Conservation (phyloP, 2,113 vertebrate genomes). For the Hepsetus odoe region DNA sequence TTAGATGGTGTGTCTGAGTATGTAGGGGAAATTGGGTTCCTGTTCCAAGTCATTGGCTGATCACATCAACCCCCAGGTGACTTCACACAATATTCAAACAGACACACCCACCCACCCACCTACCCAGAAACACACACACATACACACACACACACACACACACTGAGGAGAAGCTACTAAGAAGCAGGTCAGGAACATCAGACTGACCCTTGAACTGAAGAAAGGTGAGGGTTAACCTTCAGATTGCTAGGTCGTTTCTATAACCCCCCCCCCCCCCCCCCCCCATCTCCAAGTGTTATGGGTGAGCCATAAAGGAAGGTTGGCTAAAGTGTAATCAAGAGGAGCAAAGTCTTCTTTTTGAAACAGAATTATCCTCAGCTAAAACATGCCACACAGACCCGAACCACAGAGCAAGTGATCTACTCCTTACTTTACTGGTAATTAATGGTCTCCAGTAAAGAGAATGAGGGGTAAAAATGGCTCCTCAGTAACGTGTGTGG, state of each 20-base stretch:
- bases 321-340: conserved; percentile 50
- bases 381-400: background rate
- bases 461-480: too few species aligned
- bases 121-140: too few species aligned
- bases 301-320: conserved; percentile 49
- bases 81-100: conserved; percentile 35
- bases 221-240: conserved; percentile 28
- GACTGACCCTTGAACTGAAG: conserved; percentile 31
- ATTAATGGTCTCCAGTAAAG: background rate
- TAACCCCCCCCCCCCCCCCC: conserved; percentile 38
- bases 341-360: conserved; percentile 48
- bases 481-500: too few species aligned
- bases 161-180: background rate
- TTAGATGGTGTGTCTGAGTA: conserved; percentile 15
- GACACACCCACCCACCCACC: background rate
- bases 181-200: conserved; percentile 1
- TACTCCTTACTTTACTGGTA: background rate
- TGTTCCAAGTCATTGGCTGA: conserved; percentile 38
- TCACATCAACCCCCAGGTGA: conserved; percentile 30
- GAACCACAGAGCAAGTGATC: background rate
- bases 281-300: conserved; percentile 29
- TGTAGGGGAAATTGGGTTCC: conserved; percentile 35
- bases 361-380: conserved; percentile 1
- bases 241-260: conserved; percentile 37
- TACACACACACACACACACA: conserved; percentile 1